Evolutionary conservation across 2,113 vertebrate species (phyloP), one percentile per base, ranked within the genome.

Genomic region (Suricata suricatta): DNA sequence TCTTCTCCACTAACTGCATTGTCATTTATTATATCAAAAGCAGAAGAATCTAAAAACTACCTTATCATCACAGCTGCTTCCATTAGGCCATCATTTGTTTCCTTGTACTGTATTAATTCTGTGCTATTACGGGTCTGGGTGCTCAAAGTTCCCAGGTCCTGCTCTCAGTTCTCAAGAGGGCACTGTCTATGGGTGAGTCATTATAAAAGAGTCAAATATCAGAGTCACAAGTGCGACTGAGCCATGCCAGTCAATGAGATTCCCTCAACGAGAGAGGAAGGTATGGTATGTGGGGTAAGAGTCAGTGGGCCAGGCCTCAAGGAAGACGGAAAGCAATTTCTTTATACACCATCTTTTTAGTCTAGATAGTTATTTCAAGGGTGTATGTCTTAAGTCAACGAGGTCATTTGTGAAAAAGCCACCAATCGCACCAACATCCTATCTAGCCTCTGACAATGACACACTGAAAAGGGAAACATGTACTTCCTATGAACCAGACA

Each of bases 381-480:
- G 41, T 41, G 41, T 41, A 41, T 41, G 41, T 41, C 41, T 41
- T 41, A 41, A 83, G 54, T 33, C 8, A 80, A 33, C 19, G 31
- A 74, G 12, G 33, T 77, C 25, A 50, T 13, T 6, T 80, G 19
- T 38, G 23, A 33, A 38, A 77, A 74, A 7, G 8, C 21, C 12
- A 35, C 2, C 12, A 9, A 41, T 10, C 33, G 7, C 23, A 25
- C 54, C 47, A n/a, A 44, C 17, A 12, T 16, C 2, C 11, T 52
- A 0, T 17, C 15, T 74, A 21, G 16, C 47, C 52, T 83, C 77
- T 64, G 27, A 91, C 91, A 35, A 27, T 19, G 54, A 91, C 72
- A n/a, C 44, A 76, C 7, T 69, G 21, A 1, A 10, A 27, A 44
- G 3, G 5, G 2, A 2, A 3, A 4, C 3, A 4, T 15, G 2